Conservation (phyloP, 2,113 vertebrate genomes). For the Carassius gibelio region DNA sequence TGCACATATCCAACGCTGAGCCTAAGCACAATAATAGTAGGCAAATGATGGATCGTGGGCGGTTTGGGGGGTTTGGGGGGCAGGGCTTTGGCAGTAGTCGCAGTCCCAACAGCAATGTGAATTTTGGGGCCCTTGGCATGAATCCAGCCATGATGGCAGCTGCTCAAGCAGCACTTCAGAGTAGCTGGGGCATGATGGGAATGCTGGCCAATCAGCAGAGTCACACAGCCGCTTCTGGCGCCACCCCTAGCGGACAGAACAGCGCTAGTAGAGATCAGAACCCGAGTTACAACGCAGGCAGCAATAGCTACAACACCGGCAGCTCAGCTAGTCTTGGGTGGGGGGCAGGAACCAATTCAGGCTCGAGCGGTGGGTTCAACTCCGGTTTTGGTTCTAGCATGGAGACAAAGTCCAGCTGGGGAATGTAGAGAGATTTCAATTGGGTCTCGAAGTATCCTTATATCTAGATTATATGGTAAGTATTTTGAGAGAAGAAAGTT, state of each 20-base stretch:
- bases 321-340: slow-evolving; percentile 88
- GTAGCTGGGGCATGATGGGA: slow-evolving; percentile 99
- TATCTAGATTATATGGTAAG: slow-evolving; percentile 86
- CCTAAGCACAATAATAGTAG: slow-evolving; percentile 99
- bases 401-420: slow-evolving; percentile 98
- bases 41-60: slow-evolving; percentile 95
- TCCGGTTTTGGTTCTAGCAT: slow-evolving; percentile 94
- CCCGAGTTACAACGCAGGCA: slow-evolving; percentile 88
- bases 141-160: slow-evolving; percentile 99
- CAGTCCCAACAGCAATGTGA: slow-evolving; percentile 88
- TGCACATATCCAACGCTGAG: slow-evolving; percentile 99
- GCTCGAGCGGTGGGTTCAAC: slow-evolving; percentile 86
- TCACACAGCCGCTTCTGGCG: slow-evolving; percentile 85
- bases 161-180: slow-evolving; percentile 94
- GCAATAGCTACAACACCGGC: slow-evolving; percentile 86
- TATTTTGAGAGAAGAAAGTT: slow-evolving; percentile 78
- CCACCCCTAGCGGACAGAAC: slow-evolving; percentile 80
- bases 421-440: slow-evolving; percentile 82
- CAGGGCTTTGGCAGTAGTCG: slow-evolving; percentile 91
- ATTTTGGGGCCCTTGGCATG: slow-evolving; percentile 93
- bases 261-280: slow-evolving; percentile 87
- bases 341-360: slow-evolving; percentile 87
- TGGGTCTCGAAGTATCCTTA: slow-evolving; percentile 65
- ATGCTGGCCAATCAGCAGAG: slow-evolving; percentile 98
- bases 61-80: slow-evolving; percentile 87